Base-by-base conservation (phyloP, 1,140 invertebrate species). In the Drosophila nigromelanica region DNA sequence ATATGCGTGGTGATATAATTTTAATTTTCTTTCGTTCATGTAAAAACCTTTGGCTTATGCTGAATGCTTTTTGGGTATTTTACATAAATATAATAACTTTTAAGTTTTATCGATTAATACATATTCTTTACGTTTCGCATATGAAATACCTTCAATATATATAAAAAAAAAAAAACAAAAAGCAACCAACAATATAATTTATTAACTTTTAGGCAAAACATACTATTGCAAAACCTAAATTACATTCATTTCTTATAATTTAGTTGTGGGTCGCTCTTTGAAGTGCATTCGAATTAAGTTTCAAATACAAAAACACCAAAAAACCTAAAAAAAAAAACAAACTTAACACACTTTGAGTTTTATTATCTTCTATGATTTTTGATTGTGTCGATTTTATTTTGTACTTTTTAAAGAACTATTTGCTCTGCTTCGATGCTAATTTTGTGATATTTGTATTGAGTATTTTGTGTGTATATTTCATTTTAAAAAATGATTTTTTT, bases 1-100 rank as follows among this genome's bases (percentile, higher is more conserved):
- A 74, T 62, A 83, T 89, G 79, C 76, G 80, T 83, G 83, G 83
- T 89, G 83, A 89, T 89, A 89, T 89, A 89, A 89, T 89, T 89
- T 89, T 89, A 89, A 89, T 83, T 87, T 71, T 67, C 54, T 86
- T 81, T 86, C 60, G 55, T 79, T 76, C 56, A 72, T 73, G 72
- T 66, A 27, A 35, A 35, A 85, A 68, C 35, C 48, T 42, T 80
- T 69, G 56, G 48, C 64, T 68, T 15, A 64, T 7, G 3, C 33
- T 10, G 14, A 24, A 47, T 52, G 35, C 39, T 35, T 35, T 14
- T 15, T 30, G 12, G 30, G n/a, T 35, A 35, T 52, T 6, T 33
- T 68, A 73, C 71, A 60, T 62, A 64, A 50, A 59, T 54, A 43
- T 35, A 35, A 35, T 35, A 35, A 8, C 6, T 59, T 71, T 61